Percentiles rank a stretch among this genome's conserved stretches.
These are phyloP conservation scores for Vombatus ursinus DNA, from an alignment of 2,113 vertebrate species.

Conservation along the genomic window DNA sequence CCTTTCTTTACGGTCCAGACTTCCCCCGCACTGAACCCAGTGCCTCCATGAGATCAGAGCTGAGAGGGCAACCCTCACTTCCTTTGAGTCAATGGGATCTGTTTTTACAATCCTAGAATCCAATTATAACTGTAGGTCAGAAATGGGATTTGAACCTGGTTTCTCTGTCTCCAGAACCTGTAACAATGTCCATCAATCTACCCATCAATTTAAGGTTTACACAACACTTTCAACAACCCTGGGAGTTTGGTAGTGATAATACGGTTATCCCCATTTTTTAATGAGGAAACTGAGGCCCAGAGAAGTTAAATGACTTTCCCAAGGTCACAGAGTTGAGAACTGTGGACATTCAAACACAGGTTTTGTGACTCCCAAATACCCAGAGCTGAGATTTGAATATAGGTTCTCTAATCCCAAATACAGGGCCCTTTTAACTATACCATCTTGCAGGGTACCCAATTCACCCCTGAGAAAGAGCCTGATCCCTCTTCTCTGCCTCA, in stretches of 20 bases:
- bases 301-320: background rate
- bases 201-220: background rate
- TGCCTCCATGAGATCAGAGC: background rate
- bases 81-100: background rate
- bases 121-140: background rate
- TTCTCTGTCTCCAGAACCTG: background rate
- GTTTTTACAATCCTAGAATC: background rate
- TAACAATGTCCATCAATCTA: background rate
- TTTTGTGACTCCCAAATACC: background rate
- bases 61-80: background rate
- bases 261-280: background rate
- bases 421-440: background rate
- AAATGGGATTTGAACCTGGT: background rate
- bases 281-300: background rate
- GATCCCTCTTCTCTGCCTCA: background rate
- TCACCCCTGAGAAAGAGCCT: background rate
- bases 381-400: background rate
- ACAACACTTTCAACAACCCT: background rate
- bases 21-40: background rate
- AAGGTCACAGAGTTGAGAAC: background rate
- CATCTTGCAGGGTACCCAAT: background rate
- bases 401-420: background rate
- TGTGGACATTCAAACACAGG: background rate
- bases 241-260: background rate
- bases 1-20: background rate